phyloP scores from a whole-genome alignment of 2,888 invertebrate genomes.

The Phorcus lineatus region DNA sequence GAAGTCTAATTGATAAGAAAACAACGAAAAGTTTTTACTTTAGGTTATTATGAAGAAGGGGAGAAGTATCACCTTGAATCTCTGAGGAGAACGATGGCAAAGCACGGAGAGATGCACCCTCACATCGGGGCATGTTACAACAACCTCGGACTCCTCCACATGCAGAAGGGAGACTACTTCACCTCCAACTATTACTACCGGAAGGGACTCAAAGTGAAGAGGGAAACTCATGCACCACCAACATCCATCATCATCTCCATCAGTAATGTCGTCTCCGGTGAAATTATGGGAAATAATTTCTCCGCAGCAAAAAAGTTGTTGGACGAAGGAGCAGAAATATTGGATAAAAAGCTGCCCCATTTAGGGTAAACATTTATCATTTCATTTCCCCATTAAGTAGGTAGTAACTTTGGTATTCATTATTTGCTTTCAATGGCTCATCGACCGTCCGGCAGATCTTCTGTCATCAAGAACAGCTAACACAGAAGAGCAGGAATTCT shows the following conservation, averaged over 20 bases:
- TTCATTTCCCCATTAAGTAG: no score
- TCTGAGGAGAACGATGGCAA: slow-evolving; percentile 29
- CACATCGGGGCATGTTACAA: slow-evolving; percentile 46
- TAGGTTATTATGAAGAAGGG: slow-evolving; percentile 50
- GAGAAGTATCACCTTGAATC: slow-evolving; percentile 44
- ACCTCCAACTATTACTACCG: slow-evolving; percentile 49
- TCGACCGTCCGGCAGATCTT: no score
- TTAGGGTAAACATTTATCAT: background rate
- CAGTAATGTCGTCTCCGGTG: slow-evolving; percentile 46
- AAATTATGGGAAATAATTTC: slow-evolving; percentile 24
- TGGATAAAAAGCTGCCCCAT: slow-evolving; percentile 15
- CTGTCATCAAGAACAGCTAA: no score
- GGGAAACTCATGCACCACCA: slow-evolving; percentile 39
- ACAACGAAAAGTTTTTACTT: no score
- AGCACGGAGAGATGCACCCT: slow-evolving; percentile 38
- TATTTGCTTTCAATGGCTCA: no score
- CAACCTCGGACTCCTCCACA: slow-evolving; percentile 55
- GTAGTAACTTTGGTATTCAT: no score
- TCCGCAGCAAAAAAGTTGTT: slow-evolving; percentile 37
- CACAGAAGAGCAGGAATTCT: no score
- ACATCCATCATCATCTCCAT: slow-evolving; percentile 46
- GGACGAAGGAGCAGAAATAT: slow-evolving; percentile 37
- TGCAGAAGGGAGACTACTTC: slow-evolving; percentile 43
- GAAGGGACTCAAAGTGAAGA: slow-evolving; percentile 45
- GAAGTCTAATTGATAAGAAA: no score